These are phyloP conservation scores for Botia almorhae DNA, from an alignment of 2,797 vertebrate genomes.

Conservation along the genomic window DNA sequence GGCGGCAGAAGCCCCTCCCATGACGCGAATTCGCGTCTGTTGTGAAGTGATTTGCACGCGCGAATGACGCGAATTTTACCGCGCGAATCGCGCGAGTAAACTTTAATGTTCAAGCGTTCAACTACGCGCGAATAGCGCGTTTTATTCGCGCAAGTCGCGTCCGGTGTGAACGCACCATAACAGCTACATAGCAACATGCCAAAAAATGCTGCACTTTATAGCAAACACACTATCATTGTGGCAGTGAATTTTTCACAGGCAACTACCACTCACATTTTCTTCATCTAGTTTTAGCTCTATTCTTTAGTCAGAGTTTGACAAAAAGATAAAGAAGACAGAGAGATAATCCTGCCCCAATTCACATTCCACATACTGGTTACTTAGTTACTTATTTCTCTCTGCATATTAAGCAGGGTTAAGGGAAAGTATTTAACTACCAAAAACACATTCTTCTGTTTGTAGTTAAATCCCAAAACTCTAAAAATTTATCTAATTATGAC, in stretches of 20 bases:
- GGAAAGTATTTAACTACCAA: neutral
- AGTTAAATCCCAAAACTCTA: neutral
- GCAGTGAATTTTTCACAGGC: neutral
- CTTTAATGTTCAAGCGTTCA: no score
- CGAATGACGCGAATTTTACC: no score
- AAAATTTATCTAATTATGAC: neutral
- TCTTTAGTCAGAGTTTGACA: neutral
- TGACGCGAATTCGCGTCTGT: no score
- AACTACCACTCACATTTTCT: neutral
- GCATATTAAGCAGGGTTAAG: neutral
- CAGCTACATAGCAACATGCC: neutral
- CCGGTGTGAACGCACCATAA: neutral
- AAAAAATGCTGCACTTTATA: neutral
- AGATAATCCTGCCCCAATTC: no score
- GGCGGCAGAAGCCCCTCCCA: no score
- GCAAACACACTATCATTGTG: neutral
- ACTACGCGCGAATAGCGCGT: no score
- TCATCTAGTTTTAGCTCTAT: neutral
- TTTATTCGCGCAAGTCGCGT: no score
- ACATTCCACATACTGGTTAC: no score
- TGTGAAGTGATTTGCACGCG: no score
- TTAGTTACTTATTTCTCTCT: neutral
- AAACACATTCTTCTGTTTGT: neutral
- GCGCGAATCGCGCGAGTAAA: no score
- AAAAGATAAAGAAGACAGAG: no score